Conservation (phyloP, 2,113 vertebrate genomes). For the Pagrus major region DNA sequence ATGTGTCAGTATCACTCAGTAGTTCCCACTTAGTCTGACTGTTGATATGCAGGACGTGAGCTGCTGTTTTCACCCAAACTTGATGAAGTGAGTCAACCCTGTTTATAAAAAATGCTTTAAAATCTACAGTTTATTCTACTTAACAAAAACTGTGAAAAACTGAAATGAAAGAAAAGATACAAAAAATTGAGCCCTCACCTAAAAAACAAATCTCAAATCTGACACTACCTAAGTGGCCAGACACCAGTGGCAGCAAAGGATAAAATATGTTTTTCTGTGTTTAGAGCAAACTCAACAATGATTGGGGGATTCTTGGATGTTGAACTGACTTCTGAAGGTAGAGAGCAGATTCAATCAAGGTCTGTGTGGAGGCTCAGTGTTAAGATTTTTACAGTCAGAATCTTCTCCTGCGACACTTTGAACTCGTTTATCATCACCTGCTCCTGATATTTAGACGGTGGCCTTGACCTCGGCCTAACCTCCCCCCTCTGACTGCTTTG, state of each 20-base stretch:
- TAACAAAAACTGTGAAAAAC: background rate
- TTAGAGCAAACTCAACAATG: background rate
- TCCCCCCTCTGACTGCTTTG: constrained; percentile 48
- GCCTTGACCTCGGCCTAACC: constrained; percentile 64
- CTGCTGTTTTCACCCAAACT: background rate
- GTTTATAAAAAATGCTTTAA: background rate
- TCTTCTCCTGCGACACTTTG: background rate
- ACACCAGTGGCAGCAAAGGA: too few relatives aligned
- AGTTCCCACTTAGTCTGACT: constrained; percentile 8
- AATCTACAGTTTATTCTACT: background rate
- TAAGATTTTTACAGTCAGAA: background rate
- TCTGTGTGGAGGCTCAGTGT: background rate
- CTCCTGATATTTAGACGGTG: constrained; percentile 57
- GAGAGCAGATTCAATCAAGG: too few relatives aligned
- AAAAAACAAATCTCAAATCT: background rate
- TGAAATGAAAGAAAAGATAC: too few relatives aligned
- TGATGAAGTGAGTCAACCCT: background rate
- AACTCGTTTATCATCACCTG: constrained; percentile 52
- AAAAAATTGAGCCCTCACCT: too few relatives aligned
- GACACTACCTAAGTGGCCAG: background rate
- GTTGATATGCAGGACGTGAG: background rate
- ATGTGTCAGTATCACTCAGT: constrained; percentile 12
- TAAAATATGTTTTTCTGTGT: background rate
- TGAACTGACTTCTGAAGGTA: too few relatives aligned
- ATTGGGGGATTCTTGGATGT: too few relatives aligned